Percentiles rank a stretch among this genome's conserved stretches.
Evolutionary conservation across 2,888 invertebrate genomes (phyloP).

Genomic region (Luperina testacea): DNA sequence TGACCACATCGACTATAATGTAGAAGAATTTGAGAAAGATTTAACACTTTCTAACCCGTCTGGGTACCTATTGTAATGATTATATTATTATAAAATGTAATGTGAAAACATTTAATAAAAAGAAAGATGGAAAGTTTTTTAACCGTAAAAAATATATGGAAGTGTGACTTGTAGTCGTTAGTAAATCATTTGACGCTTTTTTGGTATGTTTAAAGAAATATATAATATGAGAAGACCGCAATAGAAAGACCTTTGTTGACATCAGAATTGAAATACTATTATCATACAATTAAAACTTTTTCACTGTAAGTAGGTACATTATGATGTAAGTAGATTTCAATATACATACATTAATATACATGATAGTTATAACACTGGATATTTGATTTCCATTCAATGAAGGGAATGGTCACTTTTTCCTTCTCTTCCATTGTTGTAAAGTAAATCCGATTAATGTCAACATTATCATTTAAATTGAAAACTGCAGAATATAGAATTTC

Average conservation of each 20-base stretch:
- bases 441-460: constrained; percentile 46
- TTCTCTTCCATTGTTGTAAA: constrained; percentile 33
- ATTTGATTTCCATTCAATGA: constrained; percentile 49
- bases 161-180: not conserved
- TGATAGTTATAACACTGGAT: constrained; percentile 9
- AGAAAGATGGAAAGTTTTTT: not conserved
- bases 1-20: not conserved
- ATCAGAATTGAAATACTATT: constrained; percentile 18
- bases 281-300: constrained; percentile 20
- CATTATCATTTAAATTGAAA: constrained; percentile 55
- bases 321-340: constrained; percentile 44
- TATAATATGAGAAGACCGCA: not conserved
- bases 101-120: no score
- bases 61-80: not conserved
- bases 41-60: not conserved
- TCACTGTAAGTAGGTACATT: constrained; percentile 3
- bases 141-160: not conserved
- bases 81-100: constrained; percentile 1
- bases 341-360: constrained; percentile 31
- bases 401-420: constrained; percentile 31
- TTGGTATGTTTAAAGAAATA: not conserved
- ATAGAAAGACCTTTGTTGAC: not conserved
- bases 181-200: not conserved
- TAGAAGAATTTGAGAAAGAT: not conserved
- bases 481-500: constrained; percentile 22